Base-by-base conservation (phyloP, 2,888 invertebrate genomes). In the Gymnocheta viridis region DNA sequence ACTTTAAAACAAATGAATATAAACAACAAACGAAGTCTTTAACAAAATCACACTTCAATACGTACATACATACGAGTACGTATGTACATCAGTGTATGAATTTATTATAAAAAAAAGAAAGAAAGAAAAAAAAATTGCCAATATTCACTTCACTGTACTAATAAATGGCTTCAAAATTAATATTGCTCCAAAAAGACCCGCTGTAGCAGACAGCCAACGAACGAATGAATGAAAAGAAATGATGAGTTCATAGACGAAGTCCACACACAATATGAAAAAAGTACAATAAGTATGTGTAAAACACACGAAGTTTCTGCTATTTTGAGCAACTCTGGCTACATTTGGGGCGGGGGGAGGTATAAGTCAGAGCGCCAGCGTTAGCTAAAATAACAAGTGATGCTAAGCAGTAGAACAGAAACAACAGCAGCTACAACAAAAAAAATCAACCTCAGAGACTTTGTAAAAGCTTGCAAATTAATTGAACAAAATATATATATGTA, bases 191-290 rank as follows among this genome's bases (percentile, higher is more conserved):
- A 32, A 12, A 51, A 83, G 77, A 86, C 80, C 83, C 86, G 86
- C 85, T 88, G 86, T 86, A 88, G 87, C 88, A 88, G 77, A 82
- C 88, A 86, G 86, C 86, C 87, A 87, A 87, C 83, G 87, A 87
- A 87, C 88, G 89, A 89, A 90, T 90, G 90, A 89, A 89, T 89
- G 90, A 88, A 90, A 77, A 81, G 81, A 73, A 78, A 73, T 81
- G 84, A 84, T 84, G 84, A 73, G 81, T 82, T 84, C 77, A 84
- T 84, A 84, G 81, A 81, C 84, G 72, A 84, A 82, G 80, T 80
- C 77, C 67, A 72, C 35, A 73, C 70, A 64, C 49, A 74, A 44
- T 4, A 41, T 4, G 54, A 51, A 54, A 22, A 41, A 29, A 56
- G 12, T 41, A 44, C 24, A 69, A 69, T n/a, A 51, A 69, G 49